Base-by-base conservation (phyloP, 2,113 vertebrate species). In the Bostrychus sinensis region DNA sequence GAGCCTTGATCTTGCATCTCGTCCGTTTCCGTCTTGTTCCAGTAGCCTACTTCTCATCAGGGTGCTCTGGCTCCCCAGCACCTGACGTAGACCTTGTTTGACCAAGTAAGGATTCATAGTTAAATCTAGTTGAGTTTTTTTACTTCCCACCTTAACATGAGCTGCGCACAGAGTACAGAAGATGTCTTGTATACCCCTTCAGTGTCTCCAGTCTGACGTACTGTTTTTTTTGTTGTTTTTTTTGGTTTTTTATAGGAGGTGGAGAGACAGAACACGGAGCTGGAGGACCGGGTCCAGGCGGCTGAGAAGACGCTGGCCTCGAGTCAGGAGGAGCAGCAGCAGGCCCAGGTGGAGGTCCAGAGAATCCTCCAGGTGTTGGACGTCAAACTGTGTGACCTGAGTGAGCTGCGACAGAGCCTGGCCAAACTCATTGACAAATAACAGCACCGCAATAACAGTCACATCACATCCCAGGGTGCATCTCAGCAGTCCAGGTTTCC, bases 311-410 rank as follows among this genome's bases (percentile, higher is more conserved):
- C 79, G 0, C 90, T 98, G 77, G 92, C 93, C 0, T 90, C 93
- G 62, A 93, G 83, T 0, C 73, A 81, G 50, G 90, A 92, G 0
- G 91, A 96, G 63, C 89, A 90, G 62, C 90, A 90, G 42, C 91
- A 90, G 45, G 75, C 93, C 0, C 91, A 93, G 43, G 79, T n/a
- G 0, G 95, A 98, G 66, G 92, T 97, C 50, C 84, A 77, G 65
- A 92, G 86, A 32, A 90, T 93, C 4, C 92, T 95, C 0, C 91
- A 95, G 46, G 88, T 94, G 28, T 91, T 99, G 77, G 96, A 98
- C 0, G 85, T 94, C 69, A 96, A 98, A 88, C 92, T 99, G 37
- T 92, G 93, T 0, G 95, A 98, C 88, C 92, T 98, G 62, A 94
- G 89, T 0, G 93, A 95, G 86, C 88, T 98, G 37, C 89, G 95